These are phyloP conservation scores for Neogobius melanostomus DNA, from an alignment of 2,113 vertebrate species.

Conservation along the genomic window DNA sequence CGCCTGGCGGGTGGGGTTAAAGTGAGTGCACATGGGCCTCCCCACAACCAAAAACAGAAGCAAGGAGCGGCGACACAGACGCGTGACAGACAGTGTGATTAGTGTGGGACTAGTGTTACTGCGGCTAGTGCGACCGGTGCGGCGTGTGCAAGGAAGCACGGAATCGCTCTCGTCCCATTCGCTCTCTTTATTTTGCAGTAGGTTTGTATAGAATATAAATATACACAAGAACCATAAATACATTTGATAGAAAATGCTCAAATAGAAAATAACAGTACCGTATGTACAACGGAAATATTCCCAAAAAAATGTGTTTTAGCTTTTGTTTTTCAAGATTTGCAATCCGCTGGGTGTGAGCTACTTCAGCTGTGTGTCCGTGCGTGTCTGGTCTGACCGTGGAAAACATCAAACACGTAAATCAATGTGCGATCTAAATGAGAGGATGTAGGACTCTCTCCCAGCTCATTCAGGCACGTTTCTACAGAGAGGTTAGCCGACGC, in stretches of 20 bases:
- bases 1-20: slow-evolving; percentile 55
- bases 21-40: slow-evolving; percentile 52
- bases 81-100: slow-evolving; percentile 77
- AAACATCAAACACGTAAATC: slow-evolving; percentile 59
- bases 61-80: slow-evolving; percentile 66
- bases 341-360: slow-evolving; percentile 66
- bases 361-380: slow-evolving; percentile 59
- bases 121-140: slow-evolving; percentile 47
- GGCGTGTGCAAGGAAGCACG: slow-evolving; percentile 71
- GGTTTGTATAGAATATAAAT: slow-evolving; percentile 74
- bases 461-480: slow-evolving; percentile 3
- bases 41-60: slow-evolving; percentile 67
- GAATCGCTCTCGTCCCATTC: slow-evolving; percentile 65
- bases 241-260: slow-evolving; percentile 76
- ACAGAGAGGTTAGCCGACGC: neutral
- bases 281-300: slow-evolving; percentile 74
- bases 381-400: slow-evolving; percentile 53
- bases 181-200: slow-evolving; percentile 76
- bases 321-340: slow-evolving; percentile 58
- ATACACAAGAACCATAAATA: slow-evolving; percentile 80
- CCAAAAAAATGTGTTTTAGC: slow-evolving; percentile 58
- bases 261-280: slow-evolving; percentile 81
- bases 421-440: slow-evolving; percentile 52
- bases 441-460: slow-evolving; percentile 43
- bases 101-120: slow-evolving; percentile 70